Evolutionary conservation across 2,113 vertebrate genomes (phyloP).

Genomic region (Oreocharis arfaki): DNA sequence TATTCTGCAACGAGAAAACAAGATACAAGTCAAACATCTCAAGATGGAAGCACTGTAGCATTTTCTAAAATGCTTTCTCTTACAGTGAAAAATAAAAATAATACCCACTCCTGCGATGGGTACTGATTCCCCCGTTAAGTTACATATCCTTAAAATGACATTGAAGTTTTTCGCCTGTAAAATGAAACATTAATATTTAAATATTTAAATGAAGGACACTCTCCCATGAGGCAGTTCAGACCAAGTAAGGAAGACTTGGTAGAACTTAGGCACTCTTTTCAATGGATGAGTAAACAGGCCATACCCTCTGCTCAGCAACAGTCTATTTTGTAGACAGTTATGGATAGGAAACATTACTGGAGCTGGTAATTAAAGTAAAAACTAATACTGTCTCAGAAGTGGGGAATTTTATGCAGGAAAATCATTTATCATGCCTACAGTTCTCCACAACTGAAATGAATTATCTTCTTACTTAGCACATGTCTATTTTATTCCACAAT

Average conservation of each 20-base stretch:
- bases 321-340: constrained; percentile 94
- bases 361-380: constrained; percentile 97
- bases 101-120: not conserved
- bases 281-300: constrained; percentile 95
- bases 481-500: constrained; percentile 51
- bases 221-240: constrained; percentile 73
- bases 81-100: constrained; percentile 19
- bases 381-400: constrained; percentile 95
- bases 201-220: constrained; percentile 94
- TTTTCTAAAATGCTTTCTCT: not conserved
- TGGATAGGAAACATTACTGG: constrained; percentile 97
- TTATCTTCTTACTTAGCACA: constrained; percentile 80
- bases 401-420: constrained; percentile 85
- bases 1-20: constrained; percentile 69
- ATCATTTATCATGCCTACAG: constrained; percentile 89
- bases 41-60: not conserved
- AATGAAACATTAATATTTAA: constrained; percentile 93
- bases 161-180: constrained; percentile 84
- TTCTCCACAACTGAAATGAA: constrained; percentile 83
- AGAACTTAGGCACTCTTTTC: constrained; percentile 79
- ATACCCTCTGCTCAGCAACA: constrained; percentile 89
- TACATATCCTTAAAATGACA: constrained; percentile 88
- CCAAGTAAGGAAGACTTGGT: constrained; percentile 72
- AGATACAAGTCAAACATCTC: constrained; percentile 45
- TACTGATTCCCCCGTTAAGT: constrained; percentile 72